Evolutionary conservation across 2,113 vertebrate genomes (phyloP).

Genomic region (Neomonachus schauinslandi): DNA sequence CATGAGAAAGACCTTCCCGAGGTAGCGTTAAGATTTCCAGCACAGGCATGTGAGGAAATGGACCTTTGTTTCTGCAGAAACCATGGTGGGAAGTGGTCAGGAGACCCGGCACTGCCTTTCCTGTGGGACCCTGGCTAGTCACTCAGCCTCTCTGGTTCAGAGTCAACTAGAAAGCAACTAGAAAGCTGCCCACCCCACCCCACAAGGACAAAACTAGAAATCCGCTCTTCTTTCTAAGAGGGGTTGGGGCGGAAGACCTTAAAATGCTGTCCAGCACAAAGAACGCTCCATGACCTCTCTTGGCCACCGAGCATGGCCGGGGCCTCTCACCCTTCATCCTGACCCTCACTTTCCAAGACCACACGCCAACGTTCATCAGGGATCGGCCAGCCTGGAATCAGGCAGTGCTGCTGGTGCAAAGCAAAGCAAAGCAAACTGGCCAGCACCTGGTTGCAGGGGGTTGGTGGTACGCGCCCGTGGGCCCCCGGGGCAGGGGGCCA

Average conservation of each 20-base stretch:
- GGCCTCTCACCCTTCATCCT: not conserved
- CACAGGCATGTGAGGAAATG: accelerated
- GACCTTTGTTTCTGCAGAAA: not conserved
- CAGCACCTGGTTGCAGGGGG: accelerated
- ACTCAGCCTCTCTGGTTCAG: not conserved
- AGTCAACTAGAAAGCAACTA: not conserved
- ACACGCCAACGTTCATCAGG: accelerated
- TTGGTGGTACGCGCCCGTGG: accelerated
- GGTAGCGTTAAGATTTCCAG: too few relatives aligned
- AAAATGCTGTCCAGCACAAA: too few relatives aligned
- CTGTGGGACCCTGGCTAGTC: not conserved
- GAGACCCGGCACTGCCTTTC: not conserved
- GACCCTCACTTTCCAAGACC: accelerated
- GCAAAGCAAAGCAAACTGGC: too few relatives aligned
- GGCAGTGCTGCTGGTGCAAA: not conserved
- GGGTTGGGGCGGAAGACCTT: not conserved
- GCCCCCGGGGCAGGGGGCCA: accelerated
- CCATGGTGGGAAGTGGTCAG: accelerated
- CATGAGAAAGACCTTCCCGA: not conserved
- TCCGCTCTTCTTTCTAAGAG: not conserved
- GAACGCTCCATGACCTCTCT: not conserved
- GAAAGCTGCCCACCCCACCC: too few relatives aligned
- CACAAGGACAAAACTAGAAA: not conserved
- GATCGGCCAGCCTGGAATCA: not conserved
- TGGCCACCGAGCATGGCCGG: accelerated